These are phyloP conservation scores for Sylvia atricapilla DNA, from an alignment of 2,113 vertebrate genomes.

Conservation along the genomic window DNA sequence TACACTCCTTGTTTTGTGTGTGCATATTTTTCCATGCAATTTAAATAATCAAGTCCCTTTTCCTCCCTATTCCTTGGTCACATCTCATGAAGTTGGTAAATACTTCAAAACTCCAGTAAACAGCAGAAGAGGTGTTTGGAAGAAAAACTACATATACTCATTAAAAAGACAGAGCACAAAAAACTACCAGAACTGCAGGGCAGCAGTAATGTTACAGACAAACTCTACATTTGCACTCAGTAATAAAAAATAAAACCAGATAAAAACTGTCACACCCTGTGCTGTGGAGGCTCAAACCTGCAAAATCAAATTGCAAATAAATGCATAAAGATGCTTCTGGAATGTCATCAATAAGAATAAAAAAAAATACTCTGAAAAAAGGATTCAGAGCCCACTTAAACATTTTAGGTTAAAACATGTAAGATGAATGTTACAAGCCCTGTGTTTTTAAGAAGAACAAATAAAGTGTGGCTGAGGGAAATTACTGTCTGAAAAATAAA, in stretches of 20 bases:
- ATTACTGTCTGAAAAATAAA: not conserved
- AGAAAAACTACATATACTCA: constrained; percentile 9
- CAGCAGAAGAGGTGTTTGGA: constrained; percentile 4
- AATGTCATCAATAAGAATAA: constrained; percentile 27
- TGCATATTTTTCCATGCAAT: constrained; percentile 32
- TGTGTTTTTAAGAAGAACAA: not conserved
- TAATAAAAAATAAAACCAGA: constrained; percentile 56
- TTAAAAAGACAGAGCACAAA: constrained; percentile 34
- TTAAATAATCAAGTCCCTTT: constrained; percentile 34
- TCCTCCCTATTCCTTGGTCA: not conserved
- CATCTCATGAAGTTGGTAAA: constrained; percentile 23
- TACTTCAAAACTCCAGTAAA: constrained; percentile 8
- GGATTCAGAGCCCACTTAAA: not conserved
- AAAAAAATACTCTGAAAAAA: not conserved
- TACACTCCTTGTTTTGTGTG: not conserved
- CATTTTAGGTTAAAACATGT: not conserved
- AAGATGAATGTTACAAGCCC: not conserved
- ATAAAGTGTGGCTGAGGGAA: not conserved
- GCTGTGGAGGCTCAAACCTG: constrained; percentile 23
- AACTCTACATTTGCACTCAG: constrained; percentile 33
- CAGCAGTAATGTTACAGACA: not conserved
- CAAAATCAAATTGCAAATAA: constrained; percentile 49
- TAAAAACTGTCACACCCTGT: constrained; percentile 49
- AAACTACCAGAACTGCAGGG: not conserved
- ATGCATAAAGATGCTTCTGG: not conserved